Base-by-base conservation (phyloP, 2,797 vertebrate genomes). In the Telmatherina bonti region DNA sequence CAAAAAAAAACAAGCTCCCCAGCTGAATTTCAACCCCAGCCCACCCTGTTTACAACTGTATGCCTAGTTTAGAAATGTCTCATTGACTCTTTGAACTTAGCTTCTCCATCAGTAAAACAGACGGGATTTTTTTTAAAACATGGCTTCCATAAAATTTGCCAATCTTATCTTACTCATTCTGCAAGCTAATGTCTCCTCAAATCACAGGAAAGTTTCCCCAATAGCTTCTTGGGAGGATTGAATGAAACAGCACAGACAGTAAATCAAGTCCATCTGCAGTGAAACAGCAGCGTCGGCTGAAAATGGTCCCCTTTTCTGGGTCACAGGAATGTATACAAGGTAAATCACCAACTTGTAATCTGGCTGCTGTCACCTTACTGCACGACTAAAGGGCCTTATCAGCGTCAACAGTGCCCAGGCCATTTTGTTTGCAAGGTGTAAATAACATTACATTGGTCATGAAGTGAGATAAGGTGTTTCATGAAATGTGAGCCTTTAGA, bases 341-440 rank as follows among this genome's bases (percentile, higher is more conserved):
- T 85, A 90, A 91, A 93, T 92, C 85, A 89, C 80, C 71, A 81
- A 74, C 74, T 84, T 85, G 87, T 91, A 90, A 93, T 93, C 90
- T 90, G 79, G 62, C 78, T 85, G 87, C 88, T 89, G 89, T 92
- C 90, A 89, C 86, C 80, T 83, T 65, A 69, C 79, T 82, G 33
- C 86, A 55, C 54, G 33, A 75, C 82, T 85, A 76, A 80, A 86
- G 68, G 85, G 66, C 53, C 80, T 91, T 92, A 93, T 91, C 89
- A 49, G 81, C 52, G 11, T 72, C 64, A 55, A 81, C 87, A 84
- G 83, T 16, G 75, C 77, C 36, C 68, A 58, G 75, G 85, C 85
- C 86, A 85, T 91, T 93, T 91, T 89, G 88, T 92, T 90, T 83
- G 83, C 79, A 15, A 62, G 74, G 81, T 80, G 85, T 88, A 91